These are phyloP conservation scores for Arion vulgaris DNA, from an alignment of 1,140 invertebrate genomes.

Conservation along the genomic window DNA sequence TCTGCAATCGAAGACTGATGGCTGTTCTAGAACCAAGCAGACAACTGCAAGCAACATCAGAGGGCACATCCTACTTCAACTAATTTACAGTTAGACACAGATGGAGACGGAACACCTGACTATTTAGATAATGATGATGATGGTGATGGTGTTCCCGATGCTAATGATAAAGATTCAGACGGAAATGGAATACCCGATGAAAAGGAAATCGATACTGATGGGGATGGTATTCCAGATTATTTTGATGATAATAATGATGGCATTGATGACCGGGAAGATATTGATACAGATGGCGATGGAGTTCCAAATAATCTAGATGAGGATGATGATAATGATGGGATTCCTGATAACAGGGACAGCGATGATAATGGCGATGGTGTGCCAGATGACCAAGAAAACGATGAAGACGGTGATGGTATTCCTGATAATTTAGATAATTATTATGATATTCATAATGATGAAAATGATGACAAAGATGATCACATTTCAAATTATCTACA, in stretches of 20 bases:
- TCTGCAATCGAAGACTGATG: constrained; percentile 8
- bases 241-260: constrained; percentile 45
- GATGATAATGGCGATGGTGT: constrained; percentile 61
- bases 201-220: constrained; percentile 51
- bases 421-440: constrained; percentile 56
- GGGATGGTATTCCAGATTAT: constrained; percentile 38
- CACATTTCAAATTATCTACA: constrained; percentile 39
- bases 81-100: background rate
- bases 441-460: too few relatives aligned
- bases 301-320: constrained; percentile 21
- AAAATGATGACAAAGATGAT: constrained; percentile 56
- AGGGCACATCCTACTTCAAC: background rate
- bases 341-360: constrained; percentile 25
- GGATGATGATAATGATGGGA: constrained; percentile 23
- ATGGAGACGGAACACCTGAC: constrained; percentile 15
- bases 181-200: constrained; percentile 60
- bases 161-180: constrained; percentile 44
- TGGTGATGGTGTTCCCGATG: constrained; percentile 62
- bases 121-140: constrained; percentile 22
- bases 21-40: background rate
- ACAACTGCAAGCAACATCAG: background rate
- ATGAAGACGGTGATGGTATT: constrained; percentile 60
- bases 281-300: constrained; percentile 47
- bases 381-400: constrained; percentile 51
- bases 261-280: constrained; percentile 58